Evolutionary conservation across 2,113 vertebrate genomes (phyloP).

Genomic region (Gavialis gangeticus): DNA sequence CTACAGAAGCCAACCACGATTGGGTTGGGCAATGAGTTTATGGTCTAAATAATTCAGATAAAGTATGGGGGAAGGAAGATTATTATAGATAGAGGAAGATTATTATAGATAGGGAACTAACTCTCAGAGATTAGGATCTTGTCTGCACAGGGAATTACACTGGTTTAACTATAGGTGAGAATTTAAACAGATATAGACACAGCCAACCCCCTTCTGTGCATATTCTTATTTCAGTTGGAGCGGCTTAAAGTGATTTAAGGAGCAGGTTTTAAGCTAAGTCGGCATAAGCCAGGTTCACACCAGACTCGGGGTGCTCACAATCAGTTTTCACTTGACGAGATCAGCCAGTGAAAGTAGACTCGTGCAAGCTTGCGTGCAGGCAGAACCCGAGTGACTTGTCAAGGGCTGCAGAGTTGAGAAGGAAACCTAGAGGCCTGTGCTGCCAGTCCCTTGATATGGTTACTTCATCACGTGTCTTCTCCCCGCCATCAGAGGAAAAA

Average conservation of each 20-base stretch:
- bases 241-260: neutral
- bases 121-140: neutral
- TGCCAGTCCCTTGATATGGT: neutral
- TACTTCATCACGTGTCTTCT: neutral
- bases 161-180: neutral
- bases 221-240: neutral
- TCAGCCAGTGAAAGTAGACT: neutral
- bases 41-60: neutral
- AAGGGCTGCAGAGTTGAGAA: neutral
- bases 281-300: neutral
- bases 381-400: neutral
- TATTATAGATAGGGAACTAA: neutral
- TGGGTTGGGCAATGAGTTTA: too few relatives aligned
- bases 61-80: neutral
- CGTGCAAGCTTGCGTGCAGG: neutral
- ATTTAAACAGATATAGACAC: neutral
- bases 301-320: neutral
- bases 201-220: neutral
- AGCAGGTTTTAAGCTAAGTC: neutral
- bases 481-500: neutral
- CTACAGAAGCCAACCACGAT: neutral
- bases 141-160: neutral
- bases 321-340: too few relatives aligned
- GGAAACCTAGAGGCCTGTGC: neutral
- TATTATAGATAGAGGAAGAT: neutral